Base-by-base conservation (phyloP, 2,113 vertebrate genomes). In the Chascanopsetta lugubris region DNA sequence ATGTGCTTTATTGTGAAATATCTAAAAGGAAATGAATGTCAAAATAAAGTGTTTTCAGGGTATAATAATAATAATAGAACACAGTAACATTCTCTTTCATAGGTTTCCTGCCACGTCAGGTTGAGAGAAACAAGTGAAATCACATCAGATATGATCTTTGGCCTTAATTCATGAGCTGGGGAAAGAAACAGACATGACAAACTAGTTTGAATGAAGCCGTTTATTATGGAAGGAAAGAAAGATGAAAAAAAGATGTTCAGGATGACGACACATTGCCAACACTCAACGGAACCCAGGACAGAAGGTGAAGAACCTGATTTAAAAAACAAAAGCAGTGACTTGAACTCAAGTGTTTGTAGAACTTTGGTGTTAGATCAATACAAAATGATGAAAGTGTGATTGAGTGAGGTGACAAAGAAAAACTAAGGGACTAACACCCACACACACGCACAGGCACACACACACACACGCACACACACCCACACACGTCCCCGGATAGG, bases 1-100 rank as follows among this genome's bases (percentile, higher is more conserved):
- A 90, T 88, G 88, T 91, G 90, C 88, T 93, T 93, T 92, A 92
- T 91, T 93, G 85, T 85, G 75, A 87, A 61, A 74, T 43, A 50
- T 83, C 66, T 82, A 74, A n/a, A n/a, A 88, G 68, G 72, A 85
- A 78, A 55, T 60, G n/a, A 69, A 83, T 27, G 26, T 47, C 43
- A 79, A 80, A 71, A 75, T 69, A 66, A 61, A 80, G 79, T 68
- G 79, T 61, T 76, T n/a, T n/a, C n/a, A n/a, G n/a, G n/a, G n/a
- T n/a, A n/a, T n/a, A n/a, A n/a, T 76, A 61, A 55, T 42, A 69
- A 29, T 32, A 61, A 60, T 45, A 84, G 64, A 72, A 73, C 12
- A 72, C 38, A 32, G 77, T 45, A 43, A 70, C 45, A 66, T 47
- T 55, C 65, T 77, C 72, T 59, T 63, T 69, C 66, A 20, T 47